Base-by-base conservation (phyloP, 2,888 invertebrate genomes). In the Lasioglossum oenotherae region DNA sequence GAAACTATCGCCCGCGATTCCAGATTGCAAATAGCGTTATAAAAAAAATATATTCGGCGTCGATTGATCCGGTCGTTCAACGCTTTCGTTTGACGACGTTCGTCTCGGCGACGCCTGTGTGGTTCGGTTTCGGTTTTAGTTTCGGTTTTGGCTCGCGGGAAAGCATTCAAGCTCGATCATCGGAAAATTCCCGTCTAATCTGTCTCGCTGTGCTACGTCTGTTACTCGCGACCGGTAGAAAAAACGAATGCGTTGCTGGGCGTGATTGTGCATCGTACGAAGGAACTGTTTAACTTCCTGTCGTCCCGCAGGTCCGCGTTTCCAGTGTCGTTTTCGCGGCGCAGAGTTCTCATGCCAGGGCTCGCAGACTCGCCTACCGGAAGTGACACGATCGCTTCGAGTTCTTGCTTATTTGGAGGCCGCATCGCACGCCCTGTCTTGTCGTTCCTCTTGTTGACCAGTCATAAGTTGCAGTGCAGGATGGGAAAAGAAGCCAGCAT, bases 301-400 rank as follows among this genome's bases (percentile, higher is more conserved):
- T 74, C 4, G 23, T 46, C 27, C 27, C 41, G 23, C 35, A 78
- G 46, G 46, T 49, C 16, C 44, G 57, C 77, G 84, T 85, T 89
- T 85, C 85, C 88, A 88, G 69, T 88, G 87, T 85, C 82, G 82
- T 83, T 89, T 57, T 64, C 73, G 71, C 35, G 72, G 67, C 81
- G 49, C 74, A 71, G 53, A 82, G 80, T 53, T 10, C 53, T 10
- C 31, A 72, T 78, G 76, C 81, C 80, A 79, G 74, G 80, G 46
- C 80, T 75, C 53, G 27, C 71, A 64, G 74, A 78, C 64, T 31
- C 44, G 44, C 53, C 16, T 71, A 79, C 74, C 67, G 78, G 73
- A n/a, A 41, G 78, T 69, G 79, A 81, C 80, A 71, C 79, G 75
- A 82, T 78, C 74, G 81, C 82, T 23, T 74, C 74, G 64, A 27